These are phyloP conservation scores for Pomacea maculata DNA, from an alignment of 1,140 invertebrate genomes.

Conservation along the genomic window DNA sequence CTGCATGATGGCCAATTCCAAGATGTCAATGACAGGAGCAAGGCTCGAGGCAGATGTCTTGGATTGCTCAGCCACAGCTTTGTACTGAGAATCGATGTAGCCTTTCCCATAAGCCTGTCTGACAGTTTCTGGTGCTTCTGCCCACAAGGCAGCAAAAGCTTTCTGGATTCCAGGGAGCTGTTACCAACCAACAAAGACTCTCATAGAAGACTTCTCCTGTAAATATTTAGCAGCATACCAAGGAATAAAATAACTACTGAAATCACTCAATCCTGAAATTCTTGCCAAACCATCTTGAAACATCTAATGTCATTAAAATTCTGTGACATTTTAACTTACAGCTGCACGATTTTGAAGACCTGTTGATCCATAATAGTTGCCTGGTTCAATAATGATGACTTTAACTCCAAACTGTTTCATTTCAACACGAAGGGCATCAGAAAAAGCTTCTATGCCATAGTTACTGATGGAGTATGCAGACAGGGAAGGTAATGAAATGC, in stretches of 20 bases:
- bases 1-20: slow-evolving; percentile 42
- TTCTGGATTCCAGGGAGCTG: slow-evolving; percentile 33
- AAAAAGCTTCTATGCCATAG: slow-evolving; percentile 72
- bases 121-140: slow-evolving; percentile 32
- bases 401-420: slow-evolving; percentile 61
- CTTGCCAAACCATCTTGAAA: too few species aligned
- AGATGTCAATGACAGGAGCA: slow-evolving; percentile 45
- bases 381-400: slow-evolving; percentile 62
- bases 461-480: slow-evolving; percentile 83
- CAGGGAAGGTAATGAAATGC: slow-evolving; percentile 76
- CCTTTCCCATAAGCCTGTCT: slow-evolving; percentile 41
- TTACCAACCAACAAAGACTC: slow-evolving; percentile 1
- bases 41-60: slow-evolving; percentile 28
- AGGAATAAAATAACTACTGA: not conserved
- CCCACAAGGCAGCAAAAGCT: slow-evolving; percentile 34
- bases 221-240: not conserved
- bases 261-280: too few species aligned
- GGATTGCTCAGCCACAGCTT: slow-evolving; percentile 12
- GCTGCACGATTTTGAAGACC: slow-evolving; percentile 37
- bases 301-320: too few species aligned
- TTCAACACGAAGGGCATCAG: slow-evolving; percentile 60
- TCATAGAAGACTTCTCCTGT: not conserved
- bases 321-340: slow-evolving; percentile 13
- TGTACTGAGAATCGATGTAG: slow-evolving; percentile 40
- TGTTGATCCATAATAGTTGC: slow-evolving; percentile 48